A percentile compares a stretch with the other conserved stretches of the same genome.
Evolutionary conservation across 2,113 vertebrate genomes (phyloP).

Genomic region (Oceanodroma tethys): DNA sequence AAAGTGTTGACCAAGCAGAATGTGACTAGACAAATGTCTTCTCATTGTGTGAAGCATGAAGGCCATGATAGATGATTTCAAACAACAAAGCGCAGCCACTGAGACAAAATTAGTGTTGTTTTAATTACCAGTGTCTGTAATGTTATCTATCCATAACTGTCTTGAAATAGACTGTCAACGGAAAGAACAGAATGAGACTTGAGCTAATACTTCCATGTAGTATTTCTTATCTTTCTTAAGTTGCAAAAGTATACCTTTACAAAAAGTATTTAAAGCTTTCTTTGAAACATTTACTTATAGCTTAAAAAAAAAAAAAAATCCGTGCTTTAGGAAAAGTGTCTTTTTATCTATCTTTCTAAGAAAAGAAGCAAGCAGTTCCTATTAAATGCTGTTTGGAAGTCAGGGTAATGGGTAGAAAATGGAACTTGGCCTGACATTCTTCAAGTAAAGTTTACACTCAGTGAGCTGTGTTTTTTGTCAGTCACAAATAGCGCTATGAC

Average conservation of each 20-base stretch:
- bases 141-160: conserved; percentile 86
- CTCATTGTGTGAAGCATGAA: conserved; percentile 80
- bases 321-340: conserved; percentile 15
- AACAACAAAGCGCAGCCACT: conserved; percentile 83
- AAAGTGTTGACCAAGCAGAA: conserved; percentile 81
- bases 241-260: not conserved
- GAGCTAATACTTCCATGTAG: not conserved
- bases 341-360: conserved; percentile 37
- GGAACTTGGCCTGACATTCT: conserved; percentile 59
- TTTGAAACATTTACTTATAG: conserved; percentile 19
- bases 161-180: conserved; percentile 70
- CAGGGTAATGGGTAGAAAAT: conserved; percentile 60
- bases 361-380: conserved; percentile 17
- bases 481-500: conserved; percentile 71
- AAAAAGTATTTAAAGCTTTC: conserved; percentile 22
- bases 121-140: conserved; percentile 89
- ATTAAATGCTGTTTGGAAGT: conserved; percentile 63
- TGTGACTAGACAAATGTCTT: conserved; percentile 77
- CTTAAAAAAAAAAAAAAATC: not conserved
- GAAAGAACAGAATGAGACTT: conserved; percentile 43
- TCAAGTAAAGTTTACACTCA: conserved; percentile 66
- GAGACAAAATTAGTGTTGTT: conserved; percentile 91
- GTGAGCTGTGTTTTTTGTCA: conserved; percentile 70
- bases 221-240: conserved; percentile 6
- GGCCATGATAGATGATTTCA: conserved; percentile 83